Evolutionary conservation across 1,140 invertebrate species (phyloP).

Genomic region (Drosophila burlai): DNA sequence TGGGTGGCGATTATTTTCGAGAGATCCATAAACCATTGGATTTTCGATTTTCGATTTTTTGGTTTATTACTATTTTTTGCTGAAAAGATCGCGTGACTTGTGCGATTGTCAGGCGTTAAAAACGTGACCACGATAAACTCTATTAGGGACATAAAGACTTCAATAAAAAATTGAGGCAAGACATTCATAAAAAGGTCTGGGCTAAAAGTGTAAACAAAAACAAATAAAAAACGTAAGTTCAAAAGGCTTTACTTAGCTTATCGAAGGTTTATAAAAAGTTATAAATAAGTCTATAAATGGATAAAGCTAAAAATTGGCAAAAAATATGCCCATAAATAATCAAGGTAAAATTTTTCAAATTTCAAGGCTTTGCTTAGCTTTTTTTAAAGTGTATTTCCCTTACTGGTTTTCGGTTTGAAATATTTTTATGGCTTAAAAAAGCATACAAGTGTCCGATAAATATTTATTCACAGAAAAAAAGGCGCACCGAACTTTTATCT

Average conservation of each 20-base stretch:
- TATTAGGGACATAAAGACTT: slow-evolving; percentile 1
- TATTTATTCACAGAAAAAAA: not conserved
- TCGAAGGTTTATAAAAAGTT: not conserved
- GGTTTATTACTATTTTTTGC: not conserved
- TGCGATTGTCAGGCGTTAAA: slow-evolving; percentile 25
- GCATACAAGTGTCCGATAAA: slow-evolving; percentile 1
- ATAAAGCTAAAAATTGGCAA: slow-evolving; percentile 3
- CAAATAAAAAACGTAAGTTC: not conserved
- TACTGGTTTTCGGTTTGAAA: not conserved
- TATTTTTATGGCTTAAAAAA: not conserved
- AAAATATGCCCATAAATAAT: not conserved
- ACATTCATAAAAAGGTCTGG: slow-evolving; percentile 11
- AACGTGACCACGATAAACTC: slow-evolving; percentile 56
- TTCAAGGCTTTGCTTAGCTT: not conserved
- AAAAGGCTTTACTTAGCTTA: slow-evolving; percentile 1
- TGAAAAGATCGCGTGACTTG: slow-evolving; percentile 9
- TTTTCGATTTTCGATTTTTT: slow-evolving; percentile 10
- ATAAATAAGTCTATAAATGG: not conserved
- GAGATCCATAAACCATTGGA: slow-evolving; percentile 43
- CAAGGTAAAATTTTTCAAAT: not conserved
- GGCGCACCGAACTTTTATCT: slow-evolving; percentile 30
- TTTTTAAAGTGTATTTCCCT: not conserved
- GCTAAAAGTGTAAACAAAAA: slow-evolving; percentile 10
- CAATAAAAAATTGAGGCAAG: not conserved
- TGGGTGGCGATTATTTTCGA: slow-evolving; percentile 4